Evolutionary conservation across 2,113 vertebrate genomes (phyloP), one percentile per base, ranked within the genome.

Genomic region (Plestiodon gilberti): DNA sequence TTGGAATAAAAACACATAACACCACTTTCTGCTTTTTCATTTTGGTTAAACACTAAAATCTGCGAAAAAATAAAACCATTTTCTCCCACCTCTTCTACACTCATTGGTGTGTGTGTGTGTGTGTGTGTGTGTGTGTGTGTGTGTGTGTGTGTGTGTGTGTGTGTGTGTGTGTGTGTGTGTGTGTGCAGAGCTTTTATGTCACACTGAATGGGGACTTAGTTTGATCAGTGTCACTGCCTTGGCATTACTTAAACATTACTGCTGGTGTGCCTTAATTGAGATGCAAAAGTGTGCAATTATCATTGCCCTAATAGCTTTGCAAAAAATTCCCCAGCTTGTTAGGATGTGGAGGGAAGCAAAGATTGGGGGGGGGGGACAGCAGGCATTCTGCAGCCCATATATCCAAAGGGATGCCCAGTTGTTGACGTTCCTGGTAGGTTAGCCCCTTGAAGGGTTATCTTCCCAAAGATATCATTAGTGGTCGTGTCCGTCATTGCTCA

Each of bases 201-300:
- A 38, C 82, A 30, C 8, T 59, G 33, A n/a, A 18, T 8, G 0
- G 0, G 0, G 64, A n/a, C 22, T 80, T 84, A 80, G 81, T 88
- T 4, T 59, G 83, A 83, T 74, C 10, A 8, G 57, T 81, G 70
- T 81, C 43, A 59, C 15, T 1, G 74, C 73, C 69, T 73, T 3
- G 0, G 18, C 1, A 3, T 73, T 77, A 15, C 52, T 65, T 52
- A 81, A 64, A 57, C 23, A 28, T 28, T 65, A 67, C 70, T 17
- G 78, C 0, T 0, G 38, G 5, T 69, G 8, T 3, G 55, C 0
- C 77, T 75, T 73, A 33, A 74, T 69, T 69, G 30, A 11, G 81
- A 28, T 76, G 64, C 28, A 9, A 74, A 87, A 57, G 3, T 0
- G 1, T 13, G 35, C 0, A 11, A 61, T 81, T 69, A 78, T 33